Evolutionary conservation across 1,140 invertebrate species (phyloP), one percentile per base, ranked within the genome.

Genomic region (Ceratitis capitata): DNA sequence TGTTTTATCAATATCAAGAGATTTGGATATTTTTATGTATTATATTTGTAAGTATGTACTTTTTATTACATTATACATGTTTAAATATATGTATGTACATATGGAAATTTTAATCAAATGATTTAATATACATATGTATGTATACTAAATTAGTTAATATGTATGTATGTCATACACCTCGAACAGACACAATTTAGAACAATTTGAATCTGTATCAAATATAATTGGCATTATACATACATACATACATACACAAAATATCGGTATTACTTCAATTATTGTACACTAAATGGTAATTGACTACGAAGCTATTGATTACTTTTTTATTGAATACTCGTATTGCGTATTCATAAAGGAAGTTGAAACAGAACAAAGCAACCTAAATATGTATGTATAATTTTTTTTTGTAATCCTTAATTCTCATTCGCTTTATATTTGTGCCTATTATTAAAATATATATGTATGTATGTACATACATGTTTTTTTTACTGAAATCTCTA

Each of bases 201-300:
- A 53, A 53, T 23, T 3, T n/a, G 51, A n/a, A 53, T 23, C 51
- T 53, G 19, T 53, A n/a, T n/a, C 23, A 61, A 29, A 61, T 26
- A 32, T 61, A 61, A 19, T 4, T 16, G 12, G 51, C 19, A 53
- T 26, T 53, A 29, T 61, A 26, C 29, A 10, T 61, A 32, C 29
- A 7, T 29, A 61, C 12, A 14, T 32, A 16, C 26, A 61, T 32
- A 23, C n/a, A 16, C 4, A 53, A 53, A 12, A 32, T 5, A 32
- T 58, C 6, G 35, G 35, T 69, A 4, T 69, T 69, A 56, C 19
- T 56, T 32, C 39, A 35, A 16, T 39, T 69, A 69, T 39, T 69
- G 32, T 69, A 69, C 61, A 69, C 32, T 69, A 69, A 16, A 19
- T 32, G 32, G 61, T 69, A 69, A 69, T 69, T 69, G 61, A 69